Conservation (phyloP, 2,113 vertebrate species). For the Amphilophus citrinellus region DNA sequence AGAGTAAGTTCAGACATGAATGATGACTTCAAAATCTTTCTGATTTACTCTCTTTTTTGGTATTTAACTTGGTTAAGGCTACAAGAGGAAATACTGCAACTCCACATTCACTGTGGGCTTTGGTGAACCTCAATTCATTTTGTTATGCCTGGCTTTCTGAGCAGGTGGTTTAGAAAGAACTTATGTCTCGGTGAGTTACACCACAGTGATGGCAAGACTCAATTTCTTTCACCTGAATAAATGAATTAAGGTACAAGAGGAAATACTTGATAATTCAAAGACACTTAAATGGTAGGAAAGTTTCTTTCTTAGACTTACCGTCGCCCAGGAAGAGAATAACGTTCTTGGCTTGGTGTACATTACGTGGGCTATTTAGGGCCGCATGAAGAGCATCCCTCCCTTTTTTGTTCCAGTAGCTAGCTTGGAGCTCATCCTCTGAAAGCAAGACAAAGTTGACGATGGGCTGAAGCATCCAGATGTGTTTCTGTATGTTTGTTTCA, state of each 20-base stretch:
- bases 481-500: not conserved
- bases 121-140: not conserved
- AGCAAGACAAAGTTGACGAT: conserved; percentile 1
- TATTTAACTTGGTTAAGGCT: not conserved
- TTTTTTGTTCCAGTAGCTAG: conserved; percentile 82
- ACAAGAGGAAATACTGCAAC: not conserved
- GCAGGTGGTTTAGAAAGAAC: conserved; percentile 6
- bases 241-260: not conserved
- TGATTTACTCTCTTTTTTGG: not conserved
- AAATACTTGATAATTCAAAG: not conserved
- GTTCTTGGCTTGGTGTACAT: conserved; percentile 78
- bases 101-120: not conserved
- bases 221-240: conserved; percentile 21
- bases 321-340: conserved; percentile 85
- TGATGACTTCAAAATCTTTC: not conserved
- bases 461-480: not conserved
- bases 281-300: not conserved
- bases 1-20: not conserved
- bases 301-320: conserved; percentile 73
- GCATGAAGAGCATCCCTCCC: conserved; percentile 66
- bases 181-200: not conserved
- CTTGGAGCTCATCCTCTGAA: conserved; percentile 75
- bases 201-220: not conserved
- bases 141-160: not conserved
- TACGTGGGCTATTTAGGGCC: conserved; percentile 74